Conservation (phyloP, 2,888 invertebrate genomes). For the Synergus umbraculus region DNA sequence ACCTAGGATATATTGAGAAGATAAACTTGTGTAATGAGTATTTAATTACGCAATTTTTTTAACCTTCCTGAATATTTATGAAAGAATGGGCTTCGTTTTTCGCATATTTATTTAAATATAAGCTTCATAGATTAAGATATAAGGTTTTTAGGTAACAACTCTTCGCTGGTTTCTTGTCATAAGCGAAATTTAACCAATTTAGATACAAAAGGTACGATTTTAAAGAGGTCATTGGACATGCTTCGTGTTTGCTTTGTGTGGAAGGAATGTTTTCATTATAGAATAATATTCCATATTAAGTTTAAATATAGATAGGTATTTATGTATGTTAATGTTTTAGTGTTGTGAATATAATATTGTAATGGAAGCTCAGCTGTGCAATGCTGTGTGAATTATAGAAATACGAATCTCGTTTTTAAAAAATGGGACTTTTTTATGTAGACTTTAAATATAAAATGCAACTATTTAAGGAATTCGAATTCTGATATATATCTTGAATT, state of each 20-base stretch:
- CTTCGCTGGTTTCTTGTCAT: not conserved
- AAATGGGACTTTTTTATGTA: not conserved
- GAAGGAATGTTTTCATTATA: not conserved
- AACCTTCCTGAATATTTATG: not conserved
- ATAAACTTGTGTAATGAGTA: not conserved
- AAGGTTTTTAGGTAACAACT: not conserved
- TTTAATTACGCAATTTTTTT: not conserved
- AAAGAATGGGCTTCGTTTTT: not conserved
- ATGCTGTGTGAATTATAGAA: not conserved
- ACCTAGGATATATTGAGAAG: not conserved
- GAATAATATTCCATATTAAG: not conserved
- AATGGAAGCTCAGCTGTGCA: not conserved
- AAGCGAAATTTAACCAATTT: not conserved
- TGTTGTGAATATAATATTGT: not conserved
- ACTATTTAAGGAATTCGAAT: not conserved
- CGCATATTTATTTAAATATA: not conserved
- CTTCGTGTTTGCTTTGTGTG: not conserved
- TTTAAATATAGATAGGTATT: not conserved
- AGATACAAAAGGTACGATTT: not conserved
- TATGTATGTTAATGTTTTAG: not conserved
- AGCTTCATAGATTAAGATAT: not conserved
- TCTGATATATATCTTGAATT: slow-evolving; percentile 28
- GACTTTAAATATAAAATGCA: not conserved
- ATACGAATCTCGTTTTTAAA: not conserved
- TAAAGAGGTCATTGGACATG: not conserved